Evolutionary conservation across 2,113 vertebrate species (phyloP).

Genomic region (Prietella phreatophila): DNA sequence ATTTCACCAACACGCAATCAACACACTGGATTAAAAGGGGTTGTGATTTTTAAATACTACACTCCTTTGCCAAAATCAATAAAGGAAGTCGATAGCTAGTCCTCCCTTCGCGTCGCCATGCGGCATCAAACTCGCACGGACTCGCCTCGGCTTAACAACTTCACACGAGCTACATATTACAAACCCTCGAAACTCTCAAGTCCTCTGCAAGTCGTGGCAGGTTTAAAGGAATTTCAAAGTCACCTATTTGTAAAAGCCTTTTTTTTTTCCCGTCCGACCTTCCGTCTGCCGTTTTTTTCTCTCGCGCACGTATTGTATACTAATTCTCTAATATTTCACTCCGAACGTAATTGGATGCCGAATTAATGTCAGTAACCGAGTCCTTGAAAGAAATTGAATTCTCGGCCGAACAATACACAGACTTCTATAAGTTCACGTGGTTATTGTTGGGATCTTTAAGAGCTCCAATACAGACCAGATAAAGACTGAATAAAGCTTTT

Average conservation of each 20-base stretch:
- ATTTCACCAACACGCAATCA: conserved; percentile 54
- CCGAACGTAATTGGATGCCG: no score
- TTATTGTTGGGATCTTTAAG: background rate
- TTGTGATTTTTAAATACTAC: conserved; percentile 56
- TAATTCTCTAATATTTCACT: background rate
- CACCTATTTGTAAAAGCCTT: background rate
- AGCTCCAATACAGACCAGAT: background rate
- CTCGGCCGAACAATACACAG: background rate
- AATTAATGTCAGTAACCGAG: background rate
- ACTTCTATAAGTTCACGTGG: background rate
- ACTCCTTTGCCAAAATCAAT: conserved; percentile 57
- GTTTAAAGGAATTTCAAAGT: background rate
- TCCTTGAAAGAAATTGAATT: background rate
- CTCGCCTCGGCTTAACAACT: background rate
- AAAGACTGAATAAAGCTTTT: background rate
- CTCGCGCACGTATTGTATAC: background rate
- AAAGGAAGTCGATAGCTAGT: conserved; percentile 52
- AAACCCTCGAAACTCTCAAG: no score
- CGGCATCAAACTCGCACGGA: background rate
- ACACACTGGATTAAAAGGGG: conserved; percentile 59
- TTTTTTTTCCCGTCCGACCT: background rate
- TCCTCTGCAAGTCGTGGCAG: background rate
- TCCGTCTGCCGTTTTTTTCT: background rate
- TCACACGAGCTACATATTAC: background rate
- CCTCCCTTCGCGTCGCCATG: conserved; percentile 10